These are phyloP conservation scores for Gandaritis pyraliata DNA, from an alignment of 2,888 invertebrate genomes.

Conservation along the genomic window DNA sequence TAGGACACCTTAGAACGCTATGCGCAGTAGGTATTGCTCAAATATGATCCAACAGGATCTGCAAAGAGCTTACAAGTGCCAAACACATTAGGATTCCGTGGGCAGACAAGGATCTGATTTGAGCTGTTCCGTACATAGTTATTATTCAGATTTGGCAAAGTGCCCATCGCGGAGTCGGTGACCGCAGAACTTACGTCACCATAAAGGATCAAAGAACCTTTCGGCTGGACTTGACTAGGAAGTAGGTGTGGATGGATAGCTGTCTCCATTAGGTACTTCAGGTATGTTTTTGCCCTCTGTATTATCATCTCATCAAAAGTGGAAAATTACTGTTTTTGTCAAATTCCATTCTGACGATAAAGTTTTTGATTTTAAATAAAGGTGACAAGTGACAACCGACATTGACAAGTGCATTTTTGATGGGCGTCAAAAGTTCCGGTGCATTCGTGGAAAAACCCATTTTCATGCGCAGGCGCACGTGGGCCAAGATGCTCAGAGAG, in stretches of 20 bases:
- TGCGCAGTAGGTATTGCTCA: no score
- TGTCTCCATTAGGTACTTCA: no score
- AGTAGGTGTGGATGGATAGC: constrained; percentile 1
- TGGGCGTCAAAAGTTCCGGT: constrained; percentile 65
- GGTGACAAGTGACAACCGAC: neutral
- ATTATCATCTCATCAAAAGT: no score
- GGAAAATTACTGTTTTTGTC: no score
- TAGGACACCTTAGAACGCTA: no score
- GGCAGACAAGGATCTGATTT: constrained; percentile 69
- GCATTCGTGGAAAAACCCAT: constrained; percentile 76
- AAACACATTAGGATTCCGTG: constrained; percentile 61
- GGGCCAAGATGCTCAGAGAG: constrained; percentile 48
- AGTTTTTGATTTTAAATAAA: no score
- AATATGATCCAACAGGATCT: no score
- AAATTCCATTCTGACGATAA: no score
- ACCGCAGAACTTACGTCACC: constrained; percentile 52
- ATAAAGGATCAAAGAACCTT: constrained; percentile 20
- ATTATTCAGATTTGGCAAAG: constrained; percentile 76
- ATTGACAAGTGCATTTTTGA: constrained; percentile 12
- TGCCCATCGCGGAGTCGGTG: constrained; percentile 63
- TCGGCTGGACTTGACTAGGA: constrained; percentile 20
- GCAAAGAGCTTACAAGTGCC: constrained; percentile 17
- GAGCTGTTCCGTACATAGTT: constrained; percentile 67
- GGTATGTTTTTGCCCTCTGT: no score
- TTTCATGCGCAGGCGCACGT: constrained; percentile 70